Percentiles rank a stretch among this genome's conserved stretches.
Conservation (phyloP, 2,888 invertebrate genomes). For the Morpho helenor region DNA sequence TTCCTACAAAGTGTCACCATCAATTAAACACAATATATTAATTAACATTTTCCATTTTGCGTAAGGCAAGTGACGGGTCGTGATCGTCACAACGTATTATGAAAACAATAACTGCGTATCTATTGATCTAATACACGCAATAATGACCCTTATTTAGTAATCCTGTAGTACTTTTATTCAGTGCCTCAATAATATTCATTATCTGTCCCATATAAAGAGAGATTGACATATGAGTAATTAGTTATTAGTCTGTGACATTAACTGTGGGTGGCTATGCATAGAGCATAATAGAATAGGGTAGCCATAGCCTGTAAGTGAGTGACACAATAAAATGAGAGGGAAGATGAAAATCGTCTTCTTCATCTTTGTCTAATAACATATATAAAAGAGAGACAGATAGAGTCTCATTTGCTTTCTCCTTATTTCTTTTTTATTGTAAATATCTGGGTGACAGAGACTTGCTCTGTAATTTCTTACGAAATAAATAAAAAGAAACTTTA, state of each 20-base stretch:
- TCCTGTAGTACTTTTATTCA: neutral
- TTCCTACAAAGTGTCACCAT: constrained; percentile 2
- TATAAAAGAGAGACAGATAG: too few species aligned
- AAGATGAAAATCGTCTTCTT: too few species aligned
- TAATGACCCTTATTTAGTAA: neutral
- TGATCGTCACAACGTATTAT: neutral
- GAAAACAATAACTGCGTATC: neutral
- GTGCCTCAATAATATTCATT: neutral
- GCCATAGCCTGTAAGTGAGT: too few species aligned
- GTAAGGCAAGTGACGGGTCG: neutral
- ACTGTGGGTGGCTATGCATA: neutral
- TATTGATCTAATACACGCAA: constrained; percentile 1
- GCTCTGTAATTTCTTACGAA: too few species aligned
- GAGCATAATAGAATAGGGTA: too few species aligned
- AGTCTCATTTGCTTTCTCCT: too few species aligned
- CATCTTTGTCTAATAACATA: too few species aligned
- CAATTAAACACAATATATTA: constrained; percentile 1
- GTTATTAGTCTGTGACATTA: constrained; percentile 4
- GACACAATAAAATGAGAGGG: too few species aligned
- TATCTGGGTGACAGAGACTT: too few species aligned
- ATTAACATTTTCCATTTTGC: constrained; percentile 4
- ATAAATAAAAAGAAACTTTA: too few species aligned
- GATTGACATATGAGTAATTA: constrained; percentile 14
- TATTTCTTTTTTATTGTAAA: too few species aligned
- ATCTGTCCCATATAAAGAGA: constrained; percentile 7